These are phyloP conservation scores for Crax fasciolata DNA, from an alignment of 2,797 vertebrate species.

Conservation along the genomic window DNA sequence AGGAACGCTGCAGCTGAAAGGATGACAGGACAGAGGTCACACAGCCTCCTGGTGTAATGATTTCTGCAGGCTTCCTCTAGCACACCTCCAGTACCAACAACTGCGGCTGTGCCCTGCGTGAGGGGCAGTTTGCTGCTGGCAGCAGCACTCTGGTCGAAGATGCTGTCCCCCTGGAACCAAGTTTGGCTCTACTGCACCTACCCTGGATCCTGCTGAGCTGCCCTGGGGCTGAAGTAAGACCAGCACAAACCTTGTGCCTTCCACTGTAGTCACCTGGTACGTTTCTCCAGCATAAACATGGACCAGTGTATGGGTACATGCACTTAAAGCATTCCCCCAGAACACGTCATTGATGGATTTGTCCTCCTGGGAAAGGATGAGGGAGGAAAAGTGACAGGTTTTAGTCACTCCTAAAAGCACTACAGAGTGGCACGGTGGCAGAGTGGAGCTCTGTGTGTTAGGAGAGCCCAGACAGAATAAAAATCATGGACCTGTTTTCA, in stretches of 20 bases:
- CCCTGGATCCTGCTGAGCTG: not conserved
- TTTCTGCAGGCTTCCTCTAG: not conserved
- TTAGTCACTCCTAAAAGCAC: not conserved
- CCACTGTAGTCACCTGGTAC: not conserved
- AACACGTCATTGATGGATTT: not conserved
- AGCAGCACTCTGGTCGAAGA: not conserved
- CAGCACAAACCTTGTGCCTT: not conserved
- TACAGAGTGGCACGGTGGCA: rapidly evolving
- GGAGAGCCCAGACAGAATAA: not conserved
- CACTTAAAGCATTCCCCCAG: not conserved
- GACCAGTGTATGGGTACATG: too few relatives aligned
- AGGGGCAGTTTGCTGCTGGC: not conserved
- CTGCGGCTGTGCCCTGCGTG: rapidly evolving
- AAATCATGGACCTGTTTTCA: not conserved
- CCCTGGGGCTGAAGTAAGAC: not conserved
- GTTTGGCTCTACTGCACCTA: not conserved
- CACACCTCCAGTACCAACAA: rapidly evolving
- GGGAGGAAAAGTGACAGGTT: not conserved
- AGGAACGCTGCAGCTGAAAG: not conserved
- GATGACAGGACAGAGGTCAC: not conserved
- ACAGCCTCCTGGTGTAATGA: rapidly evolving
- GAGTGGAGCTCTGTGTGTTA: not conserved
- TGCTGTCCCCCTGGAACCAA: not conserved
- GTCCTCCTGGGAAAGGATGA: not conserved
- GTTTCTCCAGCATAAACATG: not conserved